Base-by-base conservation (phyloP, 2,888 invertebrate species). In the Aspidiotus rigidus region DNA sequence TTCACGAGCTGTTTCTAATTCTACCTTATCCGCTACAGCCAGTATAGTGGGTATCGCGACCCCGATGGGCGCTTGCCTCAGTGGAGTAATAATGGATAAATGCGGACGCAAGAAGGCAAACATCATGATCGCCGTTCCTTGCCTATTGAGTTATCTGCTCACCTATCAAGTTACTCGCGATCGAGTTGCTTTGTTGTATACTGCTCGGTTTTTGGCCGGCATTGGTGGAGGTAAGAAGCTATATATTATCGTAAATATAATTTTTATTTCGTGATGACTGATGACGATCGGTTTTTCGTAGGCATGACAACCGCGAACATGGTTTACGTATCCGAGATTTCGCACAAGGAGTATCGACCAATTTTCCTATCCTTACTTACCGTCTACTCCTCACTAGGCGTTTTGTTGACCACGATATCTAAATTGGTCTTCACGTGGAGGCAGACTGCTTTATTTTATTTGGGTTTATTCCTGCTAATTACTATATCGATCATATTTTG, bases 321-420 rank as follows among this genome's bases (percentile, higher is more conserved):
- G 53, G 80, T 84, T 10, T 85, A 84, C 75, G 82, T 83, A 1
- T 81, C 83, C 53, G 84, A 85, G 77, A 81, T 83, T 42, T 76
- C 82, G 1, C 83, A 83, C 77, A 80, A 82, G 1, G 77, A 77
- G 67, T 77, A 81, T 60, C 77, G 84, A 40, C 80, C 83, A 54
- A 82, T 83, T 81, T 75, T 84, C 17, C 75, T 84, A 7, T 80
- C 82, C 57, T 76, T 83, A 3, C 84, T 83, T 74, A 83, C 83
- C 71, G 81, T 84, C 8, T 83, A 81, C 73, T 83, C 84, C 0
- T 81, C 83, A 0, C 77, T 83, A 61, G 84, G 84, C 28, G 82
- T 84, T 71, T 75, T 84, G 9, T 72, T 83, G 7, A 81, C 82
- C 0, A 83, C 82, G 64, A 74, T 80, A 9, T 76, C 83, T 57